Evolutionary conservation across 2,797 vertebrate species (phyloP), one percentile per base, ranked within the genome.

Genomic region (Hippoglossus hippoglossus): DNA sequence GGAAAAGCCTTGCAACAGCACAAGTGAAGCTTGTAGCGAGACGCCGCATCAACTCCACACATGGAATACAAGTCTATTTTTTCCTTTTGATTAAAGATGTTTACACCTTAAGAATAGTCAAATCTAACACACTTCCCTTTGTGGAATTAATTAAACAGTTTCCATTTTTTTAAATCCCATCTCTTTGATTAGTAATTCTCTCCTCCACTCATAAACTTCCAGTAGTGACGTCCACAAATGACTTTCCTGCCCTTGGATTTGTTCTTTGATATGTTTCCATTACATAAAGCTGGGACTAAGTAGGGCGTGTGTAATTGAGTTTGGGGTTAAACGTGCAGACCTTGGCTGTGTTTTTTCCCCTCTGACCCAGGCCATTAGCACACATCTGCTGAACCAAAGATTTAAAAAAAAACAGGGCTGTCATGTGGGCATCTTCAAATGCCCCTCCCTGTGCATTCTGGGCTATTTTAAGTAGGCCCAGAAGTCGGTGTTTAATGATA

Each of bases 391-490:
- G 51, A 71, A 68, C 62, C 25, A 62, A 75, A 74, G 60, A 77
- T 67, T 75, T 67, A 59, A 80, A 53, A 55, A 81, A 75, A 52
- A 67, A 4, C 36, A 66, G 59, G 70, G 47, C 68, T 79, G 74
- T 73, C 73, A 64, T 36, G 52, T 51, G 69, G 77, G 72, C 46
- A 67, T 89, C 89, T 89, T 90, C 58, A 78, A 66, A 80, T 81
- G 80, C 81, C 82, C 81, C 83, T 83, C 85, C 77, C 83, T 62
- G 58, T 57, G 49, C 76, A 65, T 82, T 76, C 74, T 72, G 61
- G 65, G 59, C 84, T 94, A 94, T 94, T 95, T 94, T 82, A 78
- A 89, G 88, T 66, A 71, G 51, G 66, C 70, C 47, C 77, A 85
- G 86, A 84, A 87, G 86, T 87, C 75, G 67, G 79, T 77, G 85